Percentiles rank a stretch among this genome's conserved stretches.
These are phyloP conservation scores for Scalopus aquaticus DNA, from an alignment of 2,113 vertebrate species.

Conservation along the genomic window DNA sequence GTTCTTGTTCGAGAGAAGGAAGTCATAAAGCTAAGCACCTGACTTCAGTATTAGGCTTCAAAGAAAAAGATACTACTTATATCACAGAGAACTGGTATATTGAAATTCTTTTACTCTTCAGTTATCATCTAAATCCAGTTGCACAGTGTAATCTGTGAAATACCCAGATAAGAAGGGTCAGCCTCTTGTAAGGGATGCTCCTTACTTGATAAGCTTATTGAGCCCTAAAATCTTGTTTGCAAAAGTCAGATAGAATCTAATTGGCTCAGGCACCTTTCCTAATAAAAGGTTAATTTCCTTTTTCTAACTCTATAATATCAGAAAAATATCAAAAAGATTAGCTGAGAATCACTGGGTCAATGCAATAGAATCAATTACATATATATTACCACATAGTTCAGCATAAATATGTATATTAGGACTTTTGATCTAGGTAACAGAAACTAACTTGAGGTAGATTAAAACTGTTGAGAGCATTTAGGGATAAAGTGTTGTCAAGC, in stretches of 20 bases:
- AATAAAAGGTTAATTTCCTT: neutral
- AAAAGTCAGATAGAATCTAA: neutral
- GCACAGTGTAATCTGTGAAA: neutral
- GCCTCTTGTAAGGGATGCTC: neutral
- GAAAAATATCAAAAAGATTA: neutral
- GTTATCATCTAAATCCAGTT: neutral
- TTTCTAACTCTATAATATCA: neutral
- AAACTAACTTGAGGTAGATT: constrained; percentile 31
- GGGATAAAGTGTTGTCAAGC: neutral
- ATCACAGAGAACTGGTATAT: neutral
- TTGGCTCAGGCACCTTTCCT: neutral
- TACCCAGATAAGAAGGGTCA: neutral
- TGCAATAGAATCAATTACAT: neutral
- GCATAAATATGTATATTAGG: neutral
- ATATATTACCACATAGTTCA: neutral
- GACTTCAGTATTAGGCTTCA: constrained; percentile 70
- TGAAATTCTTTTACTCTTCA: constrained; percentile 32
- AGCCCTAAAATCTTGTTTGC: constrained; percentile 19
- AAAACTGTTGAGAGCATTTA: neutral
- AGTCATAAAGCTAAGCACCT: constrained; percentile 62
- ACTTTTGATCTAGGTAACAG: constrained; percentile 25
- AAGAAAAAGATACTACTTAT: constrained; percentile 41
- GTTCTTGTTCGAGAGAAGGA: constrained; percentile 64
- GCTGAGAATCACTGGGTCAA: neutral
- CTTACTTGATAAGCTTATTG: neutral